These are phyloP conservation scores for Euphonia xanthogaster DNA, from an alignment of 2,797 vertebrate genomes.

Conservation along the genomic window DNA sequence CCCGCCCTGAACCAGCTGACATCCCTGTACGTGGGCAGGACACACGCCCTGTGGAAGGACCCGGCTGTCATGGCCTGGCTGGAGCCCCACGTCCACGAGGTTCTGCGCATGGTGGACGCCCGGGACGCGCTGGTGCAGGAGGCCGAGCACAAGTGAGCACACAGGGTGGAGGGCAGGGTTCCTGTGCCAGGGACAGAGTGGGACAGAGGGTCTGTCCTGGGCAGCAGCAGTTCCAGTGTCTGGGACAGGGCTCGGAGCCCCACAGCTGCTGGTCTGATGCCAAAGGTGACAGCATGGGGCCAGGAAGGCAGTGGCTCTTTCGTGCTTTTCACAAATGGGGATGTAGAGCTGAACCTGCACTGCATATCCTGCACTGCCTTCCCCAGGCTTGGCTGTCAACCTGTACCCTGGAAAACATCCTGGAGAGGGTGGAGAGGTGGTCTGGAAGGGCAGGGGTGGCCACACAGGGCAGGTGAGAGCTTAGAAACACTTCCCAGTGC, in stretches of 20 bases:
- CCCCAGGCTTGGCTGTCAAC: neutral
- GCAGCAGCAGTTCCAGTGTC: neutral
- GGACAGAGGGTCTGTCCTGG: neutral
- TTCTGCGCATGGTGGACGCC: slow-evolving; percentile 82
- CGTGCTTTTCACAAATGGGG: rapidly evolving
- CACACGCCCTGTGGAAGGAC: slow-evolving; percentile 89
- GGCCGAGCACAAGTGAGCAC: slow-evolving; percentile 85
- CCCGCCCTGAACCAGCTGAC: slow-evolving; percentile 88
- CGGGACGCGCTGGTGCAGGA: slow-evolving; percentile 84
- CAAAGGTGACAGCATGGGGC: rapidly evolving
- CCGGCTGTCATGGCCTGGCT: slow-evolving; percentile 88
- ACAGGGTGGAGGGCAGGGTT: neutral
- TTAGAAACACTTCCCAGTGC: neutral
- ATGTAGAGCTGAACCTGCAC: neutral
- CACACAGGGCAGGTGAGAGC: neutral
- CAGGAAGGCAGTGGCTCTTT: neutral
- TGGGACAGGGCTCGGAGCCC: neutral
- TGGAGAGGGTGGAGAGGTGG: neutral
- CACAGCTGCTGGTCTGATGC: neutral
- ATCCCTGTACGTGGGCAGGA: slow-evolving; percentile 87
- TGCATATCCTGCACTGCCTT: neutral
- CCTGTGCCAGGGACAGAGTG: rapidly evolving
- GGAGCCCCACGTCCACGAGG: slow-evolving; percentile 85
- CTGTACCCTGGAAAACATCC: neutral
- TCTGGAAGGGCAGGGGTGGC: neutral